Evolutionary conservation across 2,888 invertebrate species (phyloP).

Genomic region (Spodoptera littoralis): DNA sequence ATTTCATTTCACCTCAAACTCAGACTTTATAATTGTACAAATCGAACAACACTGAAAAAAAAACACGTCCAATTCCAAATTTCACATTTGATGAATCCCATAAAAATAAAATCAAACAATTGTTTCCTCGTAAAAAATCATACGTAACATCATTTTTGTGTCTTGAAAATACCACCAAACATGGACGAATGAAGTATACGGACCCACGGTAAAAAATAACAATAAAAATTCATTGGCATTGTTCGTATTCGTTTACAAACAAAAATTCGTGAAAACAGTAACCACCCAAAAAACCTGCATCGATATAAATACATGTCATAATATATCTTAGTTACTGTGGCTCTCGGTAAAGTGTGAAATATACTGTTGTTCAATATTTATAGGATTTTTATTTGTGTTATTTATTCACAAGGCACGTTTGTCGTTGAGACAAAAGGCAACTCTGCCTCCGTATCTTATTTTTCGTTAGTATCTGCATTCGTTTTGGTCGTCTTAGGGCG

Average conservation of each 20-base stretch:
- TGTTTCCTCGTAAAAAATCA: conserved; percentile 47
- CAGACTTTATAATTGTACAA: conserved; percentile 20
- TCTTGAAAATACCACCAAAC: conserved; percentile 53
- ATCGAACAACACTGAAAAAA: conserved; percentile 10
- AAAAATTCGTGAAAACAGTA: conserved; percentile 80
- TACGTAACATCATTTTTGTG: conserved; percentile 60
- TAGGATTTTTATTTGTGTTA: conserved; percentile 86
- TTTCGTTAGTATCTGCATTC: conserved; percentile 86
- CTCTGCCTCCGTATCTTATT: conserved; percentile 76
- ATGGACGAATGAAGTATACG: conserved; percentile 46
- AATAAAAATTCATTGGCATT: conserved; percentile 72
- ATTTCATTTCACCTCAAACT: conserved; percentile 21
- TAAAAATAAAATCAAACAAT: conserved; percentile 51
- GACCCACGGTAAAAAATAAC: conserved; percentile 56
- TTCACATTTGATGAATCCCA: conserved; percentile 7
- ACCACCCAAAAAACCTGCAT: conserved; percentile 75
- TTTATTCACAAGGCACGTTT: conserved; percentile 85
- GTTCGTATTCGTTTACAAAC: conserved; percentile 82
- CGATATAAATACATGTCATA: conserved; percentile 79
- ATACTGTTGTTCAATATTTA: conserved; percentile 87
- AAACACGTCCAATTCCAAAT: conserved; percentile 5
- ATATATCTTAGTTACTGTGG: conserved; percentile 83
- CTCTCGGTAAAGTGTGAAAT: conserved; percentile 85
- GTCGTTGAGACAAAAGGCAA: conserved; percentile 80
- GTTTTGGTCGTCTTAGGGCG: conserved; percentile 84